Base-by-base conservation (phyloP, 2,113 vertebrate genomes). In the Ceyx cyanopectus region DNA sequence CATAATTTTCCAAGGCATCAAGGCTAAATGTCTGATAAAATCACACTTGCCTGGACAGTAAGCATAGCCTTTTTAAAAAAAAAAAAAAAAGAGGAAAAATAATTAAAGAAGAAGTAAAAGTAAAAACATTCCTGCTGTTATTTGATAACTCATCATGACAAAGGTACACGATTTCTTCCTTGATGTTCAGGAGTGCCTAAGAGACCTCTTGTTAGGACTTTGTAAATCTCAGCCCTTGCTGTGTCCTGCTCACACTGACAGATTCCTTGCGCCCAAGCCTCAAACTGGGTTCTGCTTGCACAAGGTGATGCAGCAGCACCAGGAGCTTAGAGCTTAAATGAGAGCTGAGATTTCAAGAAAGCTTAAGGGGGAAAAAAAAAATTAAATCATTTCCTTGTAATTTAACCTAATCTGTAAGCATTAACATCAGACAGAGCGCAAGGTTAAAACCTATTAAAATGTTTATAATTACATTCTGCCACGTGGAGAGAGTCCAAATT, bases 161-260 rank as follows among this genome's bases (percentile, higher is more conserved):
- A 70, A 74, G 48, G 40, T 70, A 63, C 3, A 3, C 0, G 1
- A 51, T 60, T 89, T 63, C 65, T 48, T 45, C 67, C 0, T 0
- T 43, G 48, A 72, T 29, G 23, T 51, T 66, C 51, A 58, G 30
- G 69, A 89, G 26, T 41, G 46, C 41, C 10, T 65, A 27, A 27
- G 50, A 84, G 54, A 69, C 53, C 8, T 81, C 70, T 21, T 53
- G 23, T 46, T 45, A 85, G 41, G 29, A 50, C 37, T 91, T 60
- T 24, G 62, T 69, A 53, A 75, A 78, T 81, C 34, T 53, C 84
- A 29, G 60, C 69, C 7, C 34, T 78, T 51, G 18, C 51, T 72
- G 58, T 50, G 53, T 79, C 58, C 62, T 65, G 58, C 50, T 32
- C 23, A n/a, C 70, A 30, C 26, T 17, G 87, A 40, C n/a, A 48